Conservation (phyloP, 2,888 invertebrate genomes). For the Miltochrista miniata region DNA sequence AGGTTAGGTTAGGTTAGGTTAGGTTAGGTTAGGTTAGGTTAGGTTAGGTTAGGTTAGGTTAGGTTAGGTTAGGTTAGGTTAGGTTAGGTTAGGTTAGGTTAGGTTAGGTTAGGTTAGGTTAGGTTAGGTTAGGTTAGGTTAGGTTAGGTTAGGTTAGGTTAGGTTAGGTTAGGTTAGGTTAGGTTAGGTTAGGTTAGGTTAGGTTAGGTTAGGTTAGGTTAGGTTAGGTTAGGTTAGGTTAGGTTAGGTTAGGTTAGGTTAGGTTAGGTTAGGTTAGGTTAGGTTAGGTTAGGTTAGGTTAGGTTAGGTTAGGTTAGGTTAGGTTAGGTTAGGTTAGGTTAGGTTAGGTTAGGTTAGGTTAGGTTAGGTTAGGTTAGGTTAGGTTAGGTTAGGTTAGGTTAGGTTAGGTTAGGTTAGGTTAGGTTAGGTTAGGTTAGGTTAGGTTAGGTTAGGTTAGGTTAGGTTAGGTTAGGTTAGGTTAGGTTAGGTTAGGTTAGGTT, state of each 20-base stretch:
- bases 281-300: constrained; percentile 12
- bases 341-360: constrained; percentile 13
- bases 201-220: not conserved
- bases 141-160: constrained; percentile 27
- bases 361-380: constrained; percentile 13
- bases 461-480: constrained; percentile 12
- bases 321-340: constrained; percentile 13
- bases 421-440: constrained; percentile 13
- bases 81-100: constrained; percentile 27
- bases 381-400: constrained; percentile 13
- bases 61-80: constrained; percentile 29
- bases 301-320: constrained; percentile 13
- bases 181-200: no score
- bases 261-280: constrained; percentile 6
- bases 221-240: constrained; percentile 7
- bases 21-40: constrained; percentile 20
- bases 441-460: constrained; percentile 11
- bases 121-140: constrained; percentile 23
- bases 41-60: constrained; percentile 22
- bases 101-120: constrained; percentile 27
- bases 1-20: constrained; percentile 15
- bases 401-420: constrained; percentile 11
- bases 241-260: constrained; percentile 9
- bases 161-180: no score
- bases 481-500: constrained; percentile 13